phyloP scores from a whole-genome alignment of 2,797 vertebrate genomes.

The Chaenodraco wilsoni region DNA sequence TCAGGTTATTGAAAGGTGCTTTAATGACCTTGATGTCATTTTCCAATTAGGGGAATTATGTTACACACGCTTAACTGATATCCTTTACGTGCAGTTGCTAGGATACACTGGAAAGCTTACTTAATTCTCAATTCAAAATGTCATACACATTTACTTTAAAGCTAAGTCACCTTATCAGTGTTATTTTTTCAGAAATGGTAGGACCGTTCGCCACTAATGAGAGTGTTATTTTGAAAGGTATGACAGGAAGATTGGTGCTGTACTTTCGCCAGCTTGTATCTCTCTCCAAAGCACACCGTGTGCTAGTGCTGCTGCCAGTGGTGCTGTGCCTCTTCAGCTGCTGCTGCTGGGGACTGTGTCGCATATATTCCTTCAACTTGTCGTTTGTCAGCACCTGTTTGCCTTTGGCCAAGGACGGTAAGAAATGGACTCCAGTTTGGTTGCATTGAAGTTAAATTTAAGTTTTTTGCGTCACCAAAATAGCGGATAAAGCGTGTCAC shows the following conservation, averaged over 20 bases:
- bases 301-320: slow-evolving; percentile 51
- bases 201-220: rapidly evolving
- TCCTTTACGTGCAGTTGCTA: neutral
- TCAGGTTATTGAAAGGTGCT: too few species aligned
- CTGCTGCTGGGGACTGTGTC: slow-evolving; percentile 26
- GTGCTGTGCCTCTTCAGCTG: slow-evolving; percentile 38
- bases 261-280: neutral
- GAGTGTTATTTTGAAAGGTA: slow-evolving; percentile 56
- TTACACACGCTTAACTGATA: neutral
- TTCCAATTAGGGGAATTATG: too few species aligned
- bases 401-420: slow-evolving; percentile 68
- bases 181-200: neutral
- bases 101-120: neutral
- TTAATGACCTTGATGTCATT: too few species aligned
- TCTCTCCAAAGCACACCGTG: slow-evolving; percentile 39
- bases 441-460: neutral
- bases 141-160: neutral
- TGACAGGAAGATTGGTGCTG: neutral
- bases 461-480: slow-evolving; percentile 26
- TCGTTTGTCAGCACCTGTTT: slow-evolving; percentile 47
- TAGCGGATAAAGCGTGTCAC: slow-evolving; percentile 14
- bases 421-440: slow-evolving; percentile 13
- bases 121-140: neutral
- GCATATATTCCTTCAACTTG: slow-evolving; percentile 22
- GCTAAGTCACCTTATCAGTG: neutral